phyloP scores from a whole-genome alignment of 2,113 vertebrate species.

The Colossoma macropomum region DNA sequence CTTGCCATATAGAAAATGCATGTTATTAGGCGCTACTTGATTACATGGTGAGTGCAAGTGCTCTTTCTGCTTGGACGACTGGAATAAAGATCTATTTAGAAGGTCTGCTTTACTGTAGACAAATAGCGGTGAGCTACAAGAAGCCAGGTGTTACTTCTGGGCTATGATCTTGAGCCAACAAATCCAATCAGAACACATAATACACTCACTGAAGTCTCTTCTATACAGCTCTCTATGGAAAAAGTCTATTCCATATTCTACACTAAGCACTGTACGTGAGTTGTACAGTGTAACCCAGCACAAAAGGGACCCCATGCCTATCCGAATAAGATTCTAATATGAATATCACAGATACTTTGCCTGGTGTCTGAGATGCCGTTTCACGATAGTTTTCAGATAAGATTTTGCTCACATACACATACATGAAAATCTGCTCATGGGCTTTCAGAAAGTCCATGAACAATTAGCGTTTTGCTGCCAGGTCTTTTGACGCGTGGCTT shows the following conservation, averaged over 20 bases:
- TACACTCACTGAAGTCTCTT: neutral
- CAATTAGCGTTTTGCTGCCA: slow-evolving; percentile 65
- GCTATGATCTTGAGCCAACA: slow-evolving; percentile 21
- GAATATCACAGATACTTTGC: too few species aligned
- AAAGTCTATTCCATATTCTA: neutral
- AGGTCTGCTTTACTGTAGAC: slow-evolving; percentile 59
- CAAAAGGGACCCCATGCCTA: slow-evolving; percentile 68
- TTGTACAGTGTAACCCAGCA: slow-evolving; percentile 66
- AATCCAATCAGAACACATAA: neutral
- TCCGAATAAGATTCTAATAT: slow-evolving; percentile 73
- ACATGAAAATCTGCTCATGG: slow-evolving; percentile 55
- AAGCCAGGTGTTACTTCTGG: slow-evolving; percentile 51
- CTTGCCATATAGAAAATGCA: slow-evolving; percentile 77
- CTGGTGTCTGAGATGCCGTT: too few species aligned
- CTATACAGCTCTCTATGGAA: neutral
- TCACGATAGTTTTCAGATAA: too few species aligned
- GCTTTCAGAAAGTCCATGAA: slow-evolving; percentile 64
- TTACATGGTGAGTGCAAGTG: slow-evolving; percentile 72
- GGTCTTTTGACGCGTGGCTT: slow-evolving; percentile 64
- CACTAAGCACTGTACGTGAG: neutral
- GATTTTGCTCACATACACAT: too few species aligned
- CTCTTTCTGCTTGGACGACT: slow-evolving; percentile 70
- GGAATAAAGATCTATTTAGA: slow-evolving; percentile 71
- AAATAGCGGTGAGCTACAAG: slow-evolving; percentile 51
- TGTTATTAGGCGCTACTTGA: slow-evolving; percentile 73